Evolutionary conservation across 2,888 invertebrate genomes (phyloP), one percentile per base, ranked within the genome.

Genomic region (Lycophotia porphyrea): DNA sequence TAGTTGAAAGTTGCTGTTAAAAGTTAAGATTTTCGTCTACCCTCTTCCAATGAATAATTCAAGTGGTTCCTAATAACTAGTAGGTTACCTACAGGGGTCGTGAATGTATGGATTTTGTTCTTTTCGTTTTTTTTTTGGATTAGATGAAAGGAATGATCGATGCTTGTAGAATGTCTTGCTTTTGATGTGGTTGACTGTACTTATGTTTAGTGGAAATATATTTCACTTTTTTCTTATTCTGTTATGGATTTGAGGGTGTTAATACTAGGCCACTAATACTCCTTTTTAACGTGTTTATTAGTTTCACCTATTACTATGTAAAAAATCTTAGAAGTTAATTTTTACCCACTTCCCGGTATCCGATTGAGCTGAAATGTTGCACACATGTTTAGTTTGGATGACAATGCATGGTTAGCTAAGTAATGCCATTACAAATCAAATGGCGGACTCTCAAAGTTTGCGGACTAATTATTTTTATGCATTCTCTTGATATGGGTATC

Each of bases 31-130:
- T 94, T 93, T 92, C 91, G 93, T 92, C 92, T 94, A 93, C 94
- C 95, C 94, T 91, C 93, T 86, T 89, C 89, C 90, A 92, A 96
- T 96, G 96, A 96, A 96, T 96, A 92, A 96, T 96, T 96, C 96
- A 96, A 91, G 91, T 92, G 91, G 89, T 93, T 93, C 94, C 95
- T 95, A 95, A 95, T 96, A 96, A 95, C 94, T 93, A 80, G 80
- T 82, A 27, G 63, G 63, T 63, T 63, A 63, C 39, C 63, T n/a
- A 84, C 77, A 81, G 84, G 78, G 67, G 76, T 81, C 71, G 82
- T 63, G 76, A 73, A 86, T 80, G 77, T 84, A 86, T 88, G 67
- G 78, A 74, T 85, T 88, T 80, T 81, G 85, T 85, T 81, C 73
- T 74, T 88, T 82, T 78, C 75, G 72, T 66, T 86, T 84, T 81